Evolutionary conservation across 2,888 invertebrate genomes (phyloP).

Genomic region (Smittia aterrima): DNA sequence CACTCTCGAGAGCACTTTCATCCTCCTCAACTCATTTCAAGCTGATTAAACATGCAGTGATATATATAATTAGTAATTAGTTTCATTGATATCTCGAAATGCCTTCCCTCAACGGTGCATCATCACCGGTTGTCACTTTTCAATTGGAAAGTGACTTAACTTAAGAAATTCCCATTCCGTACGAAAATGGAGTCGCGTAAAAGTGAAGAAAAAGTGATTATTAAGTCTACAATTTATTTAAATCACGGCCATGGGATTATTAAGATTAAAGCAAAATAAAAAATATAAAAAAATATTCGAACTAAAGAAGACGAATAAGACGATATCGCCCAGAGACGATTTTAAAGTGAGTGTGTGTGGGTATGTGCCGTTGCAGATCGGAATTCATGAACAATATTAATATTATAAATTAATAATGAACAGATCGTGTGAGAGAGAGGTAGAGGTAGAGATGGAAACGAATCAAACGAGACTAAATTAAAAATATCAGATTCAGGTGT

Average conservation of each 20-base stretch:
- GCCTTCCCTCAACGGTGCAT: no score
- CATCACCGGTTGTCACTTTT: no score
- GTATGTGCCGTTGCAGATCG: background rate
- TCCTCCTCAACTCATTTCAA: background rate
- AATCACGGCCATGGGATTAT: conserved; percentile 38
- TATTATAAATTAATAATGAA: conserved; percentile 31
- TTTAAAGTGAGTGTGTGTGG: conserved; percentile 2
- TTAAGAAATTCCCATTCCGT: background rate
- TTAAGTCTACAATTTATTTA: conserved; percentile 42
- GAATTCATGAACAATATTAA: conserved; percentile 27
- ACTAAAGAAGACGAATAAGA: conserved; percentile 4
- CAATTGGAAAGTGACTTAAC: no score
- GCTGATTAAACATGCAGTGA: background rate
- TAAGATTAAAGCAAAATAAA: conserved; percentile 26
- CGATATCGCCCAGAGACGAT: conserved; percentile 22
- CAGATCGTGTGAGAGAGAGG: background rate
- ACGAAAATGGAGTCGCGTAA: conserved; percentile 8
- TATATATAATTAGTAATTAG: conserved; percentile 13
- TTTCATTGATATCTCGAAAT: no score
- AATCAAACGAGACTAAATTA: conserved; percentile 21
- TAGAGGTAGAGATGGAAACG: no score
- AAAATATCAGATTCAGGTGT: conserved; percentile 1
- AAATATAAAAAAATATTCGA: background rate
- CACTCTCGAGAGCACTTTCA: no score
- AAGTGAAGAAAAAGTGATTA: conserved; percentile 23